A percentile compares a stretch with the other conserved stretches of the same genome.
Evolutionary conservation across 2,797 vertebrate species (phyloP).

Genomic region (Anabas testudineus): DNA sequence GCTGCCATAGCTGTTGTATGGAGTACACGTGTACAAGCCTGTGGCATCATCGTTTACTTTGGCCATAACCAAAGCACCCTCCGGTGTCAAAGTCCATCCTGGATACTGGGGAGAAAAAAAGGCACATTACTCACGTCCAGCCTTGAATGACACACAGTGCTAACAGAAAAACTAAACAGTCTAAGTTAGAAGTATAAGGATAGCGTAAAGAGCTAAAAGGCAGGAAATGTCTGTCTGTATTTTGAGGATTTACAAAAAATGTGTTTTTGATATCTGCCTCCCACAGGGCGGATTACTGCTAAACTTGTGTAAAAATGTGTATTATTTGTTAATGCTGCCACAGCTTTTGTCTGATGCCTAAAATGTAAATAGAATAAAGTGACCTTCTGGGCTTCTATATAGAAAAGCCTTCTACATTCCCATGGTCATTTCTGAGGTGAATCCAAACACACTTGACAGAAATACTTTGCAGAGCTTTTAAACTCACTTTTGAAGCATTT

Average conservation of each 20-base stretch:
- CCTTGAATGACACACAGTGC: not conserved
- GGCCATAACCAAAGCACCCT: constrained; percentile 88
- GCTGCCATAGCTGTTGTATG: constrained; percentile 93
- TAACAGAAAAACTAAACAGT: not conserved
- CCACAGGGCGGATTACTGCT: constrained; percentile 37
- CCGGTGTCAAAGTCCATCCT: constrained; percentile 87
- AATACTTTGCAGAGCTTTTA: constrained; percentile 21
- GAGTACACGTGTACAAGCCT: constrained; percentile 90
- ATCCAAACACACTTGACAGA: not conserved
- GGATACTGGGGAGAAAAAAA: constrained; percentile 85
- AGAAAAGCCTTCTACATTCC: not conserved
- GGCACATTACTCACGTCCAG: not conserved
- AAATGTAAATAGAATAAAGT: constrained; percentile 2
- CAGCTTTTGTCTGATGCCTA: constrained; percentile 10
- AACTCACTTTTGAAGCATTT: constrained; percentile 16
- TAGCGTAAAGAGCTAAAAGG: constrained; percentile 27
- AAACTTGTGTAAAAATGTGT: constrained; percentile 4
- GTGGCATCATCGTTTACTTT: constrained; percentile 90
- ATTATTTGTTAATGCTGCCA: constrained; percentile 15
- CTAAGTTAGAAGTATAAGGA: not conserved
- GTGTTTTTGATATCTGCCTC: constrained; percentile 33
- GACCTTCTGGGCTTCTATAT: not conserved
- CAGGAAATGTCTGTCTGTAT: constrained; percentile 16
- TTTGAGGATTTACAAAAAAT: constrained; percentile 39
- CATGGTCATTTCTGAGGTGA: constrained; percentile 8